Conservation (phyloP, 1,140 invertebrate genomes). For the Hyles euphorbiae region DNA sequence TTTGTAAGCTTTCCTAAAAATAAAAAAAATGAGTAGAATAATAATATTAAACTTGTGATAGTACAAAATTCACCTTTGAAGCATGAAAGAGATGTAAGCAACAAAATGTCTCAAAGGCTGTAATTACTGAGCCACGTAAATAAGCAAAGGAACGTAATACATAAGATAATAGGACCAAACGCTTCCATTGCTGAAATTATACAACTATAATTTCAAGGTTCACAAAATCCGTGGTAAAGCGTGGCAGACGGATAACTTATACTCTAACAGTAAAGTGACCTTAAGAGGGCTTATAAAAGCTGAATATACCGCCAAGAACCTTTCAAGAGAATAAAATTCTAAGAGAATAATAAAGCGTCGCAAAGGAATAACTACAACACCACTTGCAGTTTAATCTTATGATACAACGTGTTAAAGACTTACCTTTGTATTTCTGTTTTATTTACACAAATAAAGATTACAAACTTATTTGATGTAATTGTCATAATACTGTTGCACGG, state of each 20-base stretch:
- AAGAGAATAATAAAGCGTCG: slow-evolving; percentile 12
- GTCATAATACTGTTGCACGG: neutral
- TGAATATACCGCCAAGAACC: slow-evolving; percentile 19
- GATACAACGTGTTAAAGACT: neutral
- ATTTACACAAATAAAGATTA: neutral
- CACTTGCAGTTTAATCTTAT: neutral
- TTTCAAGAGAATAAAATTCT: slow-evolving; percentile 16
- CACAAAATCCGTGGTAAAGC: slow-evolving; percentile 21
- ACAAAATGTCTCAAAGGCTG: too few relatives aligned
- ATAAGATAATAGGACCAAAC: too few relatives aligned
- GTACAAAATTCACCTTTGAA: too few relatives aligned
- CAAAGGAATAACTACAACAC: neutral
- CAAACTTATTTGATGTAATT: neutral
- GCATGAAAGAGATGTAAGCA: too few relatives aligned
- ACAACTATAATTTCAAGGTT: slow-evolving; percentile 21
- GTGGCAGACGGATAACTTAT: slow-evolving; percentile 17
- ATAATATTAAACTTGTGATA: too few relatives aligned
- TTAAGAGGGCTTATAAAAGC: slow-evolving; percentile 23
- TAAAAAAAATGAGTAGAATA: too few relatives aligned
- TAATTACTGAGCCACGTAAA: too few relatives aligned
- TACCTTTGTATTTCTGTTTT: neutral
- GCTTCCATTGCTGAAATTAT: too few relatives aligned
- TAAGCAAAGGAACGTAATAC: too few relatives aligned
- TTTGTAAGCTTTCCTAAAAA: too few relatives aligned
- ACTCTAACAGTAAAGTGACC: slow-evolving; percentile 18